Evolutionary conservation across 92 coral and sea anemone species (phyloP).

Genomic region (Micromussa lordhowensis): DNA sequence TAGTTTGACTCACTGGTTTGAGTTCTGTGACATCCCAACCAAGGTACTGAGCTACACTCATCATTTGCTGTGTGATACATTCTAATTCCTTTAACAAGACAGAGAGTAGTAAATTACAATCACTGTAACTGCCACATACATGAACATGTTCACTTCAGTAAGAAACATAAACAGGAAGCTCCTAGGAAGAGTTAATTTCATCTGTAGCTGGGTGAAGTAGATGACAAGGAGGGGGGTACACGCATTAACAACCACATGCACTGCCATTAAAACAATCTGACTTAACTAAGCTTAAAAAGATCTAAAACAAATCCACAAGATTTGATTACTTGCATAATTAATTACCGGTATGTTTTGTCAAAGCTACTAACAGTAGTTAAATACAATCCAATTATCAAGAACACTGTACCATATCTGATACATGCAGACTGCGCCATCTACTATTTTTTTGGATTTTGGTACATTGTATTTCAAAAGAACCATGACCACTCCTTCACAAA

Average conservation of each 20-base stretch:
- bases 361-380: too few species aligned
- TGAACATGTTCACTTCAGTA: neutral
- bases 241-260: neutral
- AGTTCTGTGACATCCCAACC: conserved; percentile 99
- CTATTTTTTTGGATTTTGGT: neutral
- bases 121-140: neutral
- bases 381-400: too few species aligned
- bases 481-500: neutral
- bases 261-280: neutral
- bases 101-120: neutral
- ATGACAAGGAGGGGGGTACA: neutral
- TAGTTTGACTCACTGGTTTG: conserved; percentile 85
- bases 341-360: too few species aligned
- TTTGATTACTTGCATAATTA: too few species aligned
- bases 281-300: neutral
- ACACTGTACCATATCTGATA: neutral
- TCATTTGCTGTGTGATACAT: conserved; percentile 97
- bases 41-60: conserved; percentile 99
- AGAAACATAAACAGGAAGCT: neutral
- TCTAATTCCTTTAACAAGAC: conserved; percentile 85
- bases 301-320: neutral
- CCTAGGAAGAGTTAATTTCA: neutral
- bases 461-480: neutral
- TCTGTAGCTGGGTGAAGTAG: neutral
- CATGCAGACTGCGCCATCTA: neutral